Conservation (phyloP, 2,888 invertebrate genomes). For the Smittia aterrima region DNA sequence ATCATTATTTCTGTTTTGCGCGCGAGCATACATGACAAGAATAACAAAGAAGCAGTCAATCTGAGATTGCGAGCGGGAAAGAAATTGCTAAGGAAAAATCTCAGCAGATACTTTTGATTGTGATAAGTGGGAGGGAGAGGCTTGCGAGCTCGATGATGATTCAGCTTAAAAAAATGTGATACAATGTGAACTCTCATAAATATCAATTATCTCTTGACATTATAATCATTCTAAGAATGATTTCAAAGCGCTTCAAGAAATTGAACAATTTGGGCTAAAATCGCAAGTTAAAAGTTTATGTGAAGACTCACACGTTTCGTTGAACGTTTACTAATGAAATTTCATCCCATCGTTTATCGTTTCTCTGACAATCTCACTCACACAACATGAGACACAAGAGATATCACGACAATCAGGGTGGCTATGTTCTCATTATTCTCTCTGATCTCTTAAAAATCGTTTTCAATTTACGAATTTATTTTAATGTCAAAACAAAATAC, state of each 20-base stretch:
- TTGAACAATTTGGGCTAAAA: not conserved
- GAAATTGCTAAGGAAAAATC: not conserved
- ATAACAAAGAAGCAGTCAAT: slow-evolving; percentile 22
- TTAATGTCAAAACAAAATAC: too few relatives aligned
- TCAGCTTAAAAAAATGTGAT: slow-evolving; percentile 3
- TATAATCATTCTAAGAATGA: not conserved
- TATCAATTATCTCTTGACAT: slow-evolving; percentile 25
- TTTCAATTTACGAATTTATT: too few relatives aligned
- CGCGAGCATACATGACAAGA: slow-evolving; percentile 27
- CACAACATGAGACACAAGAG: too few relatives aligned
- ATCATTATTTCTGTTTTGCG: slow-evolving; percentile 15
- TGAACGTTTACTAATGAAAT: not conserved
- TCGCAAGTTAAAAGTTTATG: too few relatives aligned
- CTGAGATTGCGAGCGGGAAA: not conserved
- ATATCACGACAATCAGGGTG: too few relatives aligned
- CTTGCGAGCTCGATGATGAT: not conserved
- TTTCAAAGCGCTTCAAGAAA: not conserved
- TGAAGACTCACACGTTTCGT: too few relatives aligned
- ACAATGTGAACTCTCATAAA: slow-evolving; percentile 19
- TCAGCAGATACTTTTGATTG: slow-evolving; percentile 20
- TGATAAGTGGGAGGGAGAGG: slow-evolving; percentile 4
- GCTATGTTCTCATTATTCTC: too few relatives aligned
- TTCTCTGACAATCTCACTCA: too few relatives aligned
- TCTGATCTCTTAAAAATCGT: too few relatives aligned
- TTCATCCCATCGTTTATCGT: too few relatives aligned